Conservation (phyloP, 2,113 vertebrate species). For the Talpa occidentalis region DNA sequence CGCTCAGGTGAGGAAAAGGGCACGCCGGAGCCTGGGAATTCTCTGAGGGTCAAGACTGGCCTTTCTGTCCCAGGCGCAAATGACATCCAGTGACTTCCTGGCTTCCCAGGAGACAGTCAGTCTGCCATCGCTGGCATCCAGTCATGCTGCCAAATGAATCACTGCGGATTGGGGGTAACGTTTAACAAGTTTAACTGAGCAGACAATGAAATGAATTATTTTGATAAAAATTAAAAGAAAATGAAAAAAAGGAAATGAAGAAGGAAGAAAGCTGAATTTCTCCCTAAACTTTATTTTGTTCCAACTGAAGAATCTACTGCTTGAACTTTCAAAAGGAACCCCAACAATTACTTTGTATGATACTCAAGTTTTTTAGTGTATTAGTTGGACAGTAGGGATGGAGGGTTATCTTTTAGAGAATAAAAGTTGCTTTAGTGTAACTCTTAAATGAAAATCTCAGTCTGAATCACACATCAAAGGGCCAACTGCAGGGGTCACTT, state of each 20-base stretch:
- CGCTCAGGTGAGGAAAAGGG: neutral
- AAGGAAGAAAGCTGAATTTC: neutral
- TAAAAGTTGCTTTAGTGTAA: neutral
- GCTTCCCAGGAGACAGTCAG: neutral
- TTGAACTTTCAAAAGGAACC: neutral
- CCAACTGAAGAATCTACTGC: neutral
- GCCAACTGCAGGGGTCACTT: neutral
- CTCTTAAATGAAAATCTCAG: constrained; percentile 20
- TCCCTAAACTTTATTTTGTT: neutral
- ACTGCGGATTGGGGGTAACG: neutral
- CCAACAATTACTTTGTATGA: neutral
- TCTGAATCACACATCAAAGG: neutral
- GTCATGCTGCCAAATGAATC: neutral
- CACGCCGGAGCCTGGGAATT: neutral
- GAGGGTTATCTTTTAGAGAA: neutral
- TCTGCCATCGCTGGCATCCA: neutral
- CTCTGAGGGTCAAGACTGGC: neutral
- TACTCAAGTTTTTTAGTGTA: neutral
- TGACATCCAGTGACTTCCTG: neutral
- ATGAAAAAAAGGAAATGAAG: constrained; percentile 4
- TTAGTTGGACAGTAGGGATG: neutral
- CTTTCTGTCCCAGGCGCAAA: neutral
- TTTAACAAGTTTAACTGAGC: neutral
- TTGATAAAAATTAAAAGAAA: neutral
- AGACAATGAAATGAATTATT: constrained; percentile 7